Conservation (phyloP, 1,140 invertebrate species). For the Chrysomallon squamiferum region DNA sequence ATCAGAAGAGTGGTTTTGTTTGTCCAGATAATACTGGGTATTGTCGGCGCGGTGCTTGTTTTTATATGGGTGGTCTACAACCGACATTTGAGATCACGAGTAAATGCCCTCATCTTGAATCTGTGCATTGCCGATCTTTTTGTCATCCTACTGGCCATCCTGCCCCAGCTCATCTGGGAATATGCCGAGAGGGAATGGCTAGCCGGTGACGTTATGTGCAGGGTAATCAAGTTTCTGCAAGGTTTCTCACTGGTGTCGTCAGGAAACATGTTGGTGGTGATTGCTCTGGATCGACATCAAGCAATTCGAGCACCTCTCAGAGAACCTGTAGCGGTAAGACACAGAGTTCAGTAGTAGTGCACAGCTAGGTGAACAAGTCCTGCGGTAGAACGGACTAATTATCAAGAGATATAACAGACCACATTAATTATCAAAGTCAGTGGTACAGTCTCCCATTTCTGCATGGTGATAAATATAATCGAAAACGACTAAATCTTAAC, state of each 20-base stretch:
- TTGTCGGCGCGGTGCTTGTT: slow-evolving; percentile 42
- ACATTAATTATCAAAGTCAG: no score
- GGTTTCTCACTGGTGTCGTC: slow-evolving; percentile 61
- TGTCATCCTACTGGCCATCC: slow-evolving; percentile 55
- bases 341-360: background rate
- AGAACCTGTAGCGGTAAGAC: slow-evolving; percentile 49
- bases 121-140: slow-evolving; percentile 58
- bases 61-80: slow-evolving; percentile 51
- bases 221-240: slow-evolving; percentile 59
- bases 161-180: slow-evolving; percentile 62
- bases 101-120: slow-evolving; percentile 61
- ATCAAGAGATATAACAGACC: no score
- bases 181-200: slow-evolving; percentile 57
- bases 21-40: slow-evolving; percentile 40
- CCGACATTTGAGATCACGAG: slow-evolving; percentile 38
- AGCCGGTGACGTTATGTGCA: slow-evolving; percentile 58
- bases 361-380: background rate
- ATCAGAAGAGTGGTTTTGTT: slow-evolving; percentile 34
- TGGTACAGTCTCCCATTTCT: no score
- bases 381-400: background rate
- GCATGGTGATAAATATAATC: no score
- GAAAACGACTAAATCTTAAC: no score
- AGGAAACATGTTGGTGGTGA: slow-evolving; percentile 63
- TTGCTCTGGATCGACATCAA: slow-evolving; percentile 64
- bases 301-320: slow-evolving; percentile 61